These are phyloP conservation scores for Pseudois nayaur DNA, from an alignment of 2,113 vertebrate species.

Conservation along the genomic window DNA sequence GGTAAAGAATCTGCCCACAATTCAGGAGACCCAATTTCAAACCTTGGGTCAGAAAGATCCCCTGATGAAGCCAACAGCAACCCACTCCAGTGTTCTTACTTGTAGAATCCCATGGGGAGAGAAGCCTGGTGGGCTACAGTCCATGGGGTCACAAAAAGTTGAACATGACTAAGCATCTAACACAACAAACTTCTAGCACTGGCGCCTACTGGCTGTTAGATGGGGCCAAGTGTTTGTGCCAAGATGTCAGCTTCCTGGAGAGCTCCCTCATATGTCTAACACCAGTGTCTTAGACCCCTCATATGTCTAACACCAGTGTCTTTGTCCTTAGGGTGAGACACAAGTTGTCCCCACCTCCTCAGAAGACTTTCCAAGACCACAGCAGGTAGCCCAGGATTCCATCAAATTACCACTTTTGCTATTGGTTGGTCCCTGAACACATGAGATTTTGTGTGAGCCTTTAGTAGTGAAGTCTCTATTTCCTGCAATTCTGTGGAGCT, in stretches of 20 bases:
- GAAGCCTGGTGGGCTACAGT: neutral
- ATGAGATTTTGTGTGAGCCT: neutral
- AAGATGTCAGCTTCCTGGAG: neutral
- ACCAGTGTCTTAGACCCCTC: too few species aligned
- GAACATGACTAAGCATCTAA: neutral
- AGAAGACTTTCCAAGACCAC: neutral
- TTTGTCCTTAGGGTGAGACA: neutral
- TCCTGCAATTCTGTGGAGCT: neutral
- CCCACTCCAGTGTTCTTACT: neutral
- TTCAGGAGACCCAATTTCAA: neutral
- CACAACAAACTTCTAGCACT: neutral
- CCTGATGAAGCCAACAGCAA: neutral
- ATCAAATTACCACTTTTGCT: neutral
- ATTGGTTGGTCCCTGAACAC: neutral
- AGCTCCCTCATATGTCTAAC: neutral
- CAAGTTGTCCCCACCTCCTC: neutral
- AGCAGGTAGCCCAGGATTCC: neutral
- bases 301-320: neutral
- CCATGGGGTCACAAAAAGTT: neutral
- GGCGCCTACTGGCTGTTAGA: neutral
- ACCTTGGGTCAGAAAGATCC: neutral
- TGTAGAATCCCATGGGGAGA: neutral
- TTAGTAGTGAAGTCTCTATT: neutral
- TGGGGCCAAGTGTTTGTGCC: neutral
- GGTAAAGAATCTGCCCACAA: neutral